phyloP scores from a whole-genome alignment of 64 coral and sea anemone species.

The Montipora capricornis region DNA sequence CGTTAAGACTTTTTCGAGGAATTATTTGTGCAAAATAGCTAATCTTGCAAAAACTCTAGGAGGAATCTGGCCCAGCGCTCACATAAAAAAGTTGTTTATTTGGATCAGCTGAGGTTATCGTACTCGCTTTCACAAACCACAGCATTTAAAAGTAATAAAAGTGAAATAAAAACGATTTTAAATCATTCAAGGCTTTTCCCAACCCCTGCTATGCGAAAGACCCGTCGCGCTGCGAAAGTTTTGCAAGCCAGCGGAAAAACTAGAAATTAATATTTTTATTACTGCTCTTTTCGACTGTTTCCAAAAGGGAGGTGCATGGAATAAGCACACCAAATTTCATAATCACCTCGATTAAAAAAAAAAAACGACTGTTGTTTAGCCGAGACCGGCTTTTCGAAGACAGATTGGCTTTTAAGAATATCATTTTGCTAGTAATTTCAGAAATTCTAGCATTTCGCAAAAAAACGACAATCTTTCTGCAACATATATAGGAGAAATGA shows the following conservation, averaged over 20 bases:
- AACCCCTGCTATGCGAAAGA: not conserved
- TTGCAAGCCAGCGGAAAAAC: constrained; percentile 4
- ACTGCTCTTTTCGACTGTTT: constrained; percentile 15
- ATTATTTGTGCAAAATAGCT: not conserved
- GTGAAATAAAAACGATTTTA: constrained; percentile 10
- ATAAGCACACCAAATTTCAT: not conserved
- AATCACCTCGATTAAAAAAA: not conserved
- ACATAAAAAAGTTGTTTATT: not conserved
- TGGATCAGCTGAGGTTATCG: not conserved
- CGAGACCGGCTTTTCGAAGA: not conserved
- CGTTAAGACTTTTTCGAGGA: not conserved
- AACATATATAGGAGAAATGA: not conserved
- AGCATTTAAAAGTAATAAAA: constrained; percentile 13
- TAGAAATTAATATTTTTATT: constrained; percentile 40
- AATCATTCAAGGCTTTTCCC: not conserved
- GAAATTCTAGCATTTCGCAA: not conserved
- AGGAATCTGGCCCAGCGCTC: not conserved
- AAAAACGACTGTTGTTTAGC: not conserved
- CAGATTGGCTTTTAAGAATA: not conserved
- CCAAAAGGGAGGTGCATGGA: not conserved
- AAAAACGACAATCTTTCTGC: not conserved
- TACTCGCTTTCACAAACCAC: not conserved
- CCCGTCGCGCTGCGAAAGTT: constrained; percentile 21
- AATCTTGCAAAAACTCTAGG: not conserved
- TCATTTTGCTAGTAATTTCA: not conserved